Conservation (phyloP, 2,113 vertebrate species). For the Galeopterus variegatus region DNA sequence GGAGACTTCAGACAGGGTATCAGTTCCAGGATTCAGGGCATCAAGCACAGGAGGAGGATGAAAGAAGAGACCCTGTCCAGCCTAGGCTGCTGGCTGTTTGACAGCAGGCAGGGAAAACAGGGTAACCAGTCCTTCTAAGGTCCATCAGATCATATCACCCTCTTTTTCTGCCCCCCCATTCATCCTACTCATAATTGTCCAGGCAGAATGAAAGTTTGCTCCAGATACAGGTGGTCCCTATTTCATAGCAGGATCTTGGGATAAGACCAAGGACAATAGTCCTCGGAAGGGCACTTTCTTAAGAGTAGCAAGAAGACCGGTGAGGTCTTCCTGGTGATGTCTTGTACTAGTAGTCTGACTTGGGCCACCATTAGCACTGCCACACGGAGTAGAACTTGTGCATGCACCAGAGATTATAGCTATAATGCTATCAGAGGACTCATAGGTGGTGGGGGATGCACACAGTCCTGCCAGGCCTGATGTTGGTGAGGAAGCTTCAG, state of each 20-base stretch:
- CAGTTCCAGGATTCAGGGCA: background rate
- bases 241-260: background rate
- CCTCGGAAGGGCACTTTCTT: background rate
- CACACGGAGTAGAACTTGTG: background rate
- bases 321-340: background rate
- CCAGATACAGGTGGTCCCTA: background rate
- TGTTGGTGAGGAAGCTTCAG: conserved; percentile 17
- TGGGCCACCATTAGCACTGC: background rate
- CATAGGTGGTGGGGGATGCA: background rate
- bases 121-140: no score
- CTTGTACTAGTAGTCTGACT: background rate
- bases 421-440: background rate
- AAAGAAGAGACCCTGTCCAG: background rate
- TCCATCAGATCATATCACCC: background rate
- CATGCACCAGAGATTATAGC: background rate
- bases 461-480: background rate
- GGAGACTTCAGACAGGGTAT: background rate
- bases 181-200: background rate
- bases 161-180: background rate
- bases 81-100: background rate
- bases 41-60: background rate
- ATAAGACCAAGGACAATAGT: background rate
- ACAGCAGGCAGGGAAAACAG: background rate
- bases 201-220: background rate
- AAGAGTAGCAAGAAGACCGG: background rate